Evolutionary conservation across 2,888 invertebrate genomes (phyloP), one percentile per base, ranked within the genome.

Genomic region (Coenonympha arcania): DNA sequence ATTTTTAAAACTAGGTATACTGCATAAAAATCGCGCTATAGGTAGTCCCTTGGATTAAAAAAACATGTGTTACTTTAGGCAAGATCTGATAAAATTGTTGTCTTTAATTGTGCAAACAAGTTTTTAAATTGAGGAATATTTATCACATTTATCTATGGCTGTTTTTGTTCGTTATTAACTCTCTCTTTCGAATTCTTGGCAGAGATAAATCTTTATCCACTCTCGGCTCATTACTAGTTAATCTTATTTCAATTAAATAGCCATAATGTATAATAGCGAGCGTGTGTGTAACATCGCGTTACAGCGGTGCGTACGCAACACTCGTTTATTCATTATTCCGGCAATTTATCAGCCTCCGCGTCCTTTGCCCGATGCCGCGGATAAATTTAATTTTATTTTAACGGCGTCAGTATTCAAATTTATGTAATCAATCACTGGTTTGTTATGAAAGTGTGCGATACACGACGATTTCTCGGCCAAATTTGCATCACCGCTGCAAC

Each of bases 391-490:
- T 84, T 81, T 79, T 73, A 66, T 73, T 80, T 81, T 82, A 82
- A 84, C 77, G 66, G 76, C 75, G 72, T 75, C 73, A 73, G 77
- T 78, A 81, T 85, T 85, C 71, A 81, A 79, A 84, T 84, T 82
- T 77, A 78, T 78, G 73, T 79, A 83, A 86, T 86, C 84, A 85
- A 85, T 86, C 85, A 86, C 71, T 59, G 68, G 77, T 78, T 85
- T 77, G 82, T 85, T 86, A 83, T 83, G 85, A 85, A 85, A 85
- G 81, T 78, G 76, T 79, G 74, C 74, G 73, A 79, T 82, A 79
- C 76, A 64, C 74, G 76, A 72, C 68, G 76, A 80, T 81, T 81
- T 82, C 82, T 82, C 73, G 75, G 68, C 63, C 73, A 70, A 73
- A 76, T 83, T 85, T 82, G 77, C 85, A 76, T 79, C 85, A 84